Base-by-base conservation (phyloP, 2,113 vertebrate species). In the Trogon melanurus region DNA sequence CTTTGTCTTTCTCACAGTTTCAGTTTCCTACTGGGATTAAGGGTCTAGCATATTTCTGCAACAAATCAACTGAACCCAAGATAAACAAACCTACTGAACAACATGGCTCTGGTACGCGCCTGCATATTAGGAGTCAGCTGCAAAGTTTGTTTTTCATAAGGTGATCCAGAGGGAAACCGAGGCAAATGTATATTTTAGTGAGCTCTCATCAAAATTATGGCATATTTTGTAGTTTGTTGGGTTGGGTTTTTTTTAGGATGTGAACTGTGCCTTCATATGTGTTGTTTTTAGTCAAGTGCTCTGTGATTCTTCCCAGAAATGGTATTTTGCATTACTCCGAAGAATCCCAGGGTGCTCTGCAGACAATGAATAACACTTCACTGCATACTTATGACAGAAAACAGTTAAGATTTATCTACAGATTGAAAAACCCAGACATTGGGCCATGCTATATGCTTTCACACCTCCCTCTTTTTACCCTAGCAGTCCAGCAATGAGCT, bases 1-100 rank as follows among this genome's bases (percentile, higher is more conserved):
- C 97, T 97, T 97, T 95, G 96, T 97, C 97, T 98, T 98, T 98
- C 98, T 98, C 98, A 98, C 97, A 97, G 97, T 97, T 98, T 97
- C 93, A 36, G 32, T 94, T 97, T 98, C 95, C 97, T 96, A 97
- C 85, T 93, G 97, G 98, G 97, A 98, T 89, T 94, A 93, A 97
- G 89, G 89, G 91, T 94, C 96, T 97, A 97, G 93, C 89, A 87
- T 97, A 97, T 97, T 97, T 97, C 96, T 97, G 89, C 95, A 96
- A 97, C 94, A 96, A 95, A 97, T 97, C 84, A 88, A 94, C 88
- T 47, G 73, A 97, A 95, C 96, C 93, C 93, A 98, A 98, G 95
- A 98, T 88, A 98, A 98, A 98, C 97, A 98, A 97, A 89, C 56
- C 67, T 62, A 91, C 79, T 58, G 84, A 95, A 95, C 72, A 97